phyloP scores from a whole-genome alignment of 2,888 invertebrate species.

The Atrina japonica region DNA sequence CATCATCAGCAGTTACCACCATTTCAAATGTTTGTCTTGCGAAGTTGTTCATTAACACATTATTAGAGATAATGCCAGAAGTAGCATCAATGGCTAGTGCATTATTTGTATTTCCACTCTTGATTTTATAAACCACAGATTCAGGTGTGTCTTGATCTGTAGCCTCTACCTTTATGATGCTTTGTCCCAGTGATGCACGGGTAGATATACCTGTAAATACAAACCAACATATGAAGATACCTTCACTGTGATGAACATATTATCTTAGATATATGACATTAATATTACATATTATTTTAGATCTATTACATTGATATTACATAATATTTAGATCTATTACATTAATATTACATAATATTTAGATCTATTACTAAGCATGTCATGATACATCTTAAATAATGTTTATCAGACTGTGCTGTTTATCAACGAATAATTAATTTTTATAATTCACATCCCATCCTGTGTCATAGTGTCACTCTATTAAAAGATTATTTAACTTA shows the following conservation, averaged over 20 bases:
- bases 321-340: too few species aligned
- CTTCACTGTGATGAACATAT: too few species aligned
- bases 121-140: slow-evolving; percentile 50
- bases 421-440: too few species aligned
- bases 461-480: too few species aligned
- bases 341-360: too few species aligned
- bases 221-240: too few species aligned
- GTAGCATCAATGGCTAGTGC: slow-evolving; percentile 58
- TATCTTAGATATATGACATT: neutral
- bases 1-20: slow-evolving; percentile 57
- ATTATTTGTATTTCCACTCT: slow-evolving; percentile 33
- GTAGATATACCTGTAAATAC: slow-evolving; percentile 72
- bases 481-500: too few species aligned
- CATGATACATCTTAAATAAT: too few species aligned
- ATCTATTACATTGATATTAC: too few species aligned
- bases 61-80: slow-evolving; percentile 66
- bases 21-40: slow-evolving; percentile 53
- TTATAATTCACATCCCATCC: too few species aligned
- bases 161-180: slow-evolving; percentile 68
- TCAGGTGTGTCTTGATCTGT: slow-evolving; percentile 61
- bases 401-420: too few species aligned
- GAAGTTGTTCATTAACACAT: slow-evolving; percentile 58
- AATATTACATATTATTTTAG: neutral
- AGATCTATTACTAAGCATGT: too few species aligned
- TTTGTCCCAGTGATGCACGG: slow-evolving; percentile 71